Percentiles rank a stretch among this genome's conserved stretches.
phyloP scores from a whole-genome alignment of 2,797 vertebrate genomes.

The Sebastes alutus region DNA sequence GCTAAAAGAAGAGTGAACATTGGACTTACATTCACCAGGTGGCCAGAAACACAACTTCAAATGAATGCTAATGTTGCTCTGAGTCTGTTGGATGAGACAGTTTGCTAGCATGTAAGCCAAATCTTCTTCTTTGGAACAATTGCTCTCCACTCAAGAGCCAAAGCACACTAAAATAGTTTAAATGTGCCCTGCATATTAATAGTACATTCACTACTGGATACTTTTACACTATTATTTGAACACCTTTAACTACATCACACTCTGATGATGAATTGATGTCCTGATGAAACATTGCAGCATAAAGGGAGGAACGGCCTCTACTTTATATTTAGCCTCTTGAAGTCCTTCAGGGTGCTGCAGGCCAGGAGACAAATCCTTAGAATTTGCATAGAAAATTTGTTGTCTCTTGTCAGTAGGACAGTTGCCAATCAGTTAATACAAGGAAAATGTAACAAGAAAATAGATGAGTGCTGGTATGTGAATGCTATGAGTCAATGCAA shows the following conservation, averaged over 20 bases:
- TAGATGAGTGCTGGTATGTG: neutral
- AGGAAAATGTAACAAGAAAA: neutral
- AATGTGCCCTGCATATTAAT: too few species aligned
- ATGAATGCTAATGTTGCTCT: neutral
- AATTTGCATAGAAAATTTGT: neutral
- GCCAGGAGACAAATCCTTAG: neutral
- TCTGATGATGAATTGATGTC: neutral
- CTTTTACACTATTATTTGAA: too few species aligned
- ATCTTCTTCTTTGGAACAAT: neutral
- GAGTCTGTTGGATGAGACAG: neutral
- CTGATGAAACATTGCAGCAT: neutral
- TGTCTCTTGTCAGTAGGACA: neutral
- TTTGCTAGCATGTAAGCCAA: neutral
- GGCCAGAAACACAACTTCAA: neutral
- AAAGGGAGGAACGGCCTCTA: neutral
- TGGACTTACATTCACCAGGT: neutral
- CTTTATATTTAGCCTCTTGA: too few species aligned
- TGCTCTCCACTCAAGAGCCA: neutral
- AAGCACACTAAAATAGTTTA: neutral
- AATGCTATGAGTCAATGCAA: neutral
- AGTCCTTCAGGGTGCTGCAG: too few species aligned
- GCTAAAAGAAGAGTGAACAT: neutral
- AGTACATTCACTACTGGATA: neutral
- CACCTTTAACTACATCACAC: neutral
- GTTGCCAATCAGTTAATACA: neutral